Percentiles rank a stretch among this genome's conserved stretches.
Conservation (phyloP, 2,888 invertebrate genomes). For the Lasius platythorax region DNA sequence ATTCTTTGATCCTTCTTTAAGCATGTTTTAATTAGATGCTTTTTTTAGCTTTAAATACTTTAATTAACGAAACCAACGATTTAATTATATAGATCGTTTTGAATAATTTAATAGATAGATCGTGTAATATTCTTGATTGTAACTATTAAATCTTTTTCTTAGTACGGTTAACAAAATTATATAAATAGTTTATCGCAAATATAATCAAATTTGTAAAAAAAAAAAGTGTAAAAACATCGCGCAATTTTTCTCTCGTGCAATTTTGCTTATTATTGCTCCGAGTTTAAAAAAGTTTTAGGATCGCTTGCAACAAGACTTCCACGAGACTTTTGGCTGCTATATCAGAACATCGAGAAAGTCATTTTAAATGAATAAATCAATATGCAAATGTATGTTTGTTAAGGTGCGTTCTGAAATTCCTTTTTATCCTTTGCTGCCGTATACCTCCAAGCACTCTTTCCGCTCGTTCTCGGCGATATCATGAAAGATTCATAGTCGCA, state of each 20-base stretch:
- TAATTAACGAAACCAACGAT: neutral
- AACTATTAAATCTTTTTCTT: neutral
- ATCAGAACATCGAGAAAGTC: conserved; percentile 22
- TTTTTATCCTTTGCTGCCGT: conserved; percentile 42
- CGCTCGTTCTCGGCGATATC: conserved; percentile 42
- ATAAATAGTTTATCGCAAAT: neutral
- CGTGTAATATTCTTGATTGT: neutral
- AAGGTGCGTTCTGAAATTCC: conserved; percentile 54
- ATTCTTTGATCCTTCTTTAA: neutral
- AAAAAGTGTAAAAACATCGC: neutral
- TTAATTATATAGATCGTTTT: neutral
- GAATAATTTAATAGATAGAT: neutral
- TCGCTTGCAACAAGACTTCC: neutral
- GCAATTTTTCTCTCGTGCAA: neutral
- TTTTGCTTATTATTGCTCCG: conserved; percentile 29
- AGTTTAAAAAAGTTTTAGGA: conserved; percentile 36
- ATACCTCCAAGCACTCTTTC: conserved; percentile 8
- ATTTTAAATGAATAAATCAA: conserved; percentile 52
- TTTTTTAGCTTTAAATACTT: neutral
- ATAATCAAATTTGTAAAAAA: neutral
- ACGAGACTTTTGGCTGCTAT: neutral
- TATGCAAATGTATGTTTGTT: conserved; percentile 52
- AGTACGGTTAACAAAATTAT: neutral
- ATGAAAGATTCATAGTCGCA: conserved; percentile 60
- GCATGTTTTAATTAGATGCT: neutral